Evolutionary conservation across 2,797 vertebrate species (phyloP), one percentile per base, ranked within the genome.

Genomic region (Petrocephalus schoutedeni): DNA sequence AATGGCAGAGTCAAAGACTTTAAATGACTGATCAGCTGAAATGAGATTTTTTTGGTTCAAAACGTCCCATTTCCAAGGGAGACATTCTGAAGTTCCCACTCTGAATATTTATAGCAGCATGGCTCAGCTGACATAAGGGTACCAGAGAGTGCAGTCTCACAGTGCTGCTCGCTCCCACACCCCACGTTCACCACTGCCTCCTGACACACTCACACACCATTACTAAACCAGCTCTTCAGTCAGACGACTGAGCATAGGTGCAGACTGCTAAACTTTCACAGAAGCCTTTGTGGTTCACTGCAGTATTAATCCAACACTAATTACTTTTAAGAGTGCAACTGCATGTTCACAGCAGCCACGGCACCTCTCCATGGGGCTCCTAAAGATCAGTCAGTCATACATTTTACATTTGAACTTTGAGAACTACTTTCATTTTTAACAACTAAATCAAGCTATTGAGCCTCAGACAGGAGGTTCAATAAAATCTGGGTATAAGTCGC

Each of bases 91-190:
- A 21, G 82, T 54, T 84, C 10, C 23, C 82, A 84, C n/a, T 51
- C 80, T 51, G 77, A 51, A 84, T 28, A 84, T 84, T 84, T 84
- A 84, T 23, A 84, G 82, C 82, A 53, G 51, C 51, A 84, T 49
- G 49, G 51, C 41, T 49, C 23, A 54, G 82, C 49, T 54, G 45
- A 84, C 54, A 23, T 14, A 54, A 51, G 51, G 82, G 45, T 53
- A 54, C 19, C 82, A 84, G 82, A 84, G 49, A 84, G 21, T 80
- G 41, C 41, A 16, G 74, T 49, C 74, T 80, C 32, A 16, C 74
- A 84, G 82, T 54, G 51, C 21, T 54, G 45, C n/a, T 28, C 9
- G 0, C 45, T 28, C 41, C 77, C 51, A 51, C 51, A 84, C 4
- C 49, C 51, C n/a, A 84, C 4, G 16, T 3, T 12, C 51, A 0